Conservation (phyloP, 37 sponge, comb jelly and placozoan species). For the Hexactinellida sp. region DNA sequence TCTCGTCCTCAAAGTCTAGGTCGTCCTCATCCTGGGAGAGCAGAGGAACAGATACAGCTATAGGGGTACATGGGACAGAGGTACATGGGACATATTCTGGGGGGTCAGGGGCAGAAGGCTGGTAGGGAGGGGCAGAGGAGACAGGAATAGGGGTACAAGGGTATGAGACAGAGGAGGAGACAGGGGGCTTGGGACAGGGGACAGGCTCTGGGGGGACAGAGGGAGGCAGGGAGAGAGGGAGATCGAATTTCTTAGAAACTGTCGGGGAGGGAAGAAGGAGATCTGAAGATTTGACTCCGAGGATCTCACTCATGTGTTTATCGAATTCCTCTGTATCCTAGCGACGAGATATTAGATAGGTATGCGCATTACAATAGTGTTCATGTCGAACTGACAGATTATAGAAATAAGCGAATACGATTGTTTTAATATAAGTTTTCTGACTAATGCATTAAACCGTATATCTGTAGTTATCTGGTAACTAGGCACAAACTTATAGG, state of each 20-base stretch:
- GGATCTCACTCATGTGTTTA: background rate
- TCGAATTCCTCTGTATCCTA: conserved; percentile 17
- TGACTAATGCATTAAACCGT: too few species aligned
- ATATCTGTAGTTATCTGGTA: too few species aligned
- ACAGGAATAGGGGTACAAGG: too few species aligned
- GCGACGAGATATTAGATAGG: background rate
- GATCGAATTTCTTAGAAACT: background rate
- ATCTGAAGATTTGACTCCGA: background rate
- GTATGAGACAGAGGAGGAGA: too few species aligned
- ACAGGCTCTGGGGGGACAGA: background rate
- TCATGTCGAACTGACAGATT: too few species aligned
- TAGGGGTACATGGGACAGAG: too few species aligned
- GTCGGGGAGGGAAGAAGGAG: background rate
- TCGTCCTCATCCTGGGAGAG: background rate
- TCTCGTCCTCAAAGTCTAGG: background rate
- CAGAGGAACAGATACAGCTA: background rate
- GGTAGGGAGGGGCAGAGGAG: background rate
- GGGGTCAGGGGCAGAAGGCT: background rate
- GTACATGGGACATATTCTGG: background rate
- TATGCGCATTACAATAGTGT: too few species aligned
- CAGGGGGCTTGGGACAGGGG: background rate
- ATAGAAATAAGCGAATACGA: too few species aligned
- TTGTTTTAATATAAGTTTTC: too few species aligned
- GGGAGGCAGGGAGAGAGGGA: background rate
- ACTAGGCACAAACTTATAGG: too few species aligned